Base-by-base conservation (phyloP, 2,113 vertebrate species). In the Gobio gobio region DNA sequence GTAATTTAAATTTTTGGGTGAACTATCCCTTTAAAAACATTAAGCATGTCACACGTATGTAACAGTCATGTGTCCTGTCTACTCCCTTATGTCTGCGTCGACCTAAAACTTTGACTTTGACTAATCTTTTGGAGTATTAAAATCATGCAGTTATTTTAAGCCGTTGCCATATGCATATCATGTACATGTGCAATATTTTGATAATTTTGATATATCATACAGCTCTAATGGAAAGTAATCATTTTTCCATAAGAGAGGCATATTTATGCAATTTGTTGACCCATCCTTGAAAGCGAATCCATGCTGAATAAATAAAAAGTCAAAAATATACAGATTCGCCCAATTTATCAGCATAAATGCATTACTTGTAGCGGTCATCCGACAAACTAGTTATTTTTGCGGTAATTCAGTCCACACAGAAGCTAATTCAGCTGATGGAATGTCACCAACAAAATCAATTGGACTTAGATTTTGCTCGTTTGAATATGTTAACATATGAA, bases 251-350 rank as follows among this genome's bases (percentile, higher is more conserved):
- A 51, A 22, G 49, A 78, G 47, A 45, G 59, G 74, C 47, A 45
- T 79, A 85, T 68, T 68, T 56, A 43, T 70, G n/a, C 74, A 26
- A 78, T 20, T 14, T 84, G 83, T 77, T 68, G 43, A 73, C 49
- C n/a, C n/a, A 14, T 58, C 4, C 77, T 61, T 79, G 77, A 79
- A 9, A 61, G 56, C 22, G 4, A 63, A 49, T 64, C 47, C 1
- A 47, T 2, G 14, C 9, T n/a, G 45, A 72, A 72, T 85, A 64
- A 78, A 68, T 64, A 72, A 78, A 36, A 8, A 45, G 47, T 24
- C 4, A 5, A 20, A 6, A 26, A 72, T 24, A 24, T 40, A 3
- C 26, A 56, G 26, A 56, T 40, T 20, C 12, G 3, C 20, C n/a
- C 24, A 72, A 8, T 40, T 68, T 26, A 45, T 16, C 63, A 7